phyloP scores from a whole-genome alignment of 2,113 vertebrate species.

The Scomber japonicus region DNA sequence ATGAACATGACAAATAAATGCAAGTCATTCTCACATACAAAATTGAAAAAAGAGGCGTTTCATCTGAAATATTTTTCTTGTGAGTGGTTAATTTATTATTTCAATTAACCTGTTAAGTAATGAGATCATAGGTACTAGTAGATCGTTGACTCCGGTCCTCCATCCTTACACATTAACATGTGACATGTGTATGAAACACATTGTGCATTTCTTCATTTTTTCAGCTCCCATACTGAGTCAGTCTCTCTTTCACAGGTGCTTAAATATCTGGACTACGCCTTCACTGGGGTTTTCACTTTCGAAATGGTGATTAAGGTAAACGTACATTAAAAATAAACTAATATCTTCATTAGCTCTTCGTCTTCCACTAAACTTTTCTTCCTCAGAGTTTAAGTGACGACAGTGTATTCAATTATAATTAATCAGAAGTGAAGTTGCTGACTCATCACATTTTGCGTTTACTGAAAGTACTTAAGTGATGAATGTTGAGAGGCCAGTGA shows the following conservation, averaged over 20 bases:
- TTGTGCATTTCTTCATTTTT: neutral
- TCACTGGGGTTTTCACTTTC: conserved; percentile 98
- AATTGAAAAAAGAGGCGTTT: neutral
- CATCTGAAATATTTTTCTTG: too few species aligned
- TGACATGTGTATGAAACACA: too few species aligned
- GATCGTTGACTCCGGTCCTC: too few species aligned
- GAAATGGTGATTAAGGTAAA: conserved; percentile 99
- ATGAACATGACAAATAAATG: neutral
- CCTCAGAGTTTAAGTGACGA: neutral
- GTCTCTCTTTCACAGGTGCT: conserved; percentile 86
- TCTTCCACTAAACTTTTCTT: neutral
- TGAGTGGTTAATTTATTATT: too few species aligned
- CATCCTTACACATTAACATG: too few species aligned
- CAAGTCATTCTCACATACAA: neutral
- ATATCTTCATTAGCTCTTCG: neutral
- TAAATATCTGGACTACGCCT: conserved; percentile 98
- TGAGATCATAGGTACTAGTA: too few species aligned
- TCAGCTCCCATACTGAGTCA: neutral
- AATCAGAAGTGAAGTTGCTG: conserved; percentile 4
- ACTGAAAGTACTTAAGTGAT: conserved; percentile 20
- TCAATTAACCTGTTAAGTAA: too few species aligned
- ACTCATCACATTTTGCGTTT: neutral
- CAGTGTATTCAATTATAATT: neutral
- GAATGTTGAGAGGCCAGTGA: neutral
- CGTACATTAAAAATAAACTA: neutral